Evolutionary conservation across 1,140 invertebrate species (phyloP), one percentile per base, ranked within the genome.

Genomic region (Hyposmocoma kahamanoa): DNA sequence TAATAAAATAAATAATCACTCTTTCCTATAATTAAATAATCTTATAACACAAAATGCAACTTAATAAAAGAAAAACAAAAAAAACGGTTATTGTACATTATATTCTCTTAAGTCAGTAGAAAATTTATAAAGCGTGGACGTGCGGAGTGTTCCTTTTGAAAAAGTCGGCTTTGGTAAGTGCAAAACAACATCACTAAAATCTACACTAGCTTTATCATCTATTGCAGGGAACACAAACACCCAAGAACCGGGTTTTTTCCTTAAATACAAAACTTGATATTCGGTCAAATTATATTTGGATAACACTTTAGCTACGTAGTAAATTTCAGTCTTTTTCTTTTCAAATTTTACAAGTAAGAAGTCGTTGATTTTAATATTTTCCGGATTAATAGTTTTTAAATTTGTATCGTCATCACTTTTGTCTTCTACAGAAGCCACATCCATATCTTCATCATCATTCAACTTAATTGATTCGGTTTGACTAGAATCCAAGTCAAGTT

Each of bases 301-400:
- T n/a, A n/a, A n/a, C n/a, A n/a, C n/a, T 55, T 62, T 50, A 42
- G 59, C 53, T 44, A 59, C 59, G 38, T 59, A 62, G 38, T 66
- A 41, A 48, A 53, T 51, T 42, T 55, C 47, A 53, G 53, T 46
- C 43, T 49, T 62, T 43, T 65, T 62, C 30, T 57, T 59, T 46
- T 62, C 53, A 56, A 67, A 64, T 38, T 64, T 65, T 47, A 62
- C 57, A 38, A 69, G 56, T 13, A 69, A 49, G 59, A 60, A 66
- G 55, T 52, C 50, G 46, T 43, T 53, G 44, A 56, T 53, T 49
- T 61, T 56, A 49, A 68, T 62, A 38, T 65, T 38, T 53, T 63
- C 54, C 47, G 51, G 44, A 36, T 51, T 51, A 57, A 53, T 47
- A 42, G 47, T 42, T 54, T 44, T 42, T 50, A 42, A 38, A 50